Conservation (phyloP, 1,140 invertebrate genomes). For the Drosophila nebulosa region DNA sequence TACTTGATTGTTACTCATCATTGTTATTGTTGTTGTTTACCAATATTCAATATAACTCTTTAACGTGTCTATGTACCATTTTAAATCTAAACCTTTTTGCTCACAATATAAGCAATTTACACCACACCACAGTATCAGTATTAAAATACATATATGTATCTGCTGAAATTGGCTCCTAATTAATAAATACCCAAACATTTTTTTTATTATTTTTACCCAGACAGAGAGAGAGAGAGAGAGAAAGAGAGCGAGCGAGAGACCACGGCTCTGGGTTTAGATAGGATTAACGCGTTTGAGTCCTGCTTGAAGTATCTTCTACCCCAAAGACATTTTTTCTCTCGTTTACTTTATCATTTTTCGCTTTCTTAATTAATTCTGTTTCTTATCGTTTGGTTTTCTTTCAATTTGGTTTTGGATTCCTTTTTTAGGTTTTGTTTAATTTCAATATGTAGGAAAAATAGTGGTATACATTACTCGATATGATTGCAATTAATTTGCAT, state of each 20-base stretch:
- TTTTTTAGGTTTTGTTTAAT: constrained; percentile 16
- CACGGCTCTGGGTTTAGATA: background rate
- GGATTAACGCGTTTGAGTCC: background rate
- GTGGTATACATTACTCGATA: constrained; percentile 78
- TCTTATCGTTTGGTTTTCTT: constrained; percentile 18
- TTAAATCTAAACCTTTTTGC: background rate
- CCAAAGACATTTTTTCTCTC: background rate
- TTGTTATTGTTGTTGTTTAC: background rate
- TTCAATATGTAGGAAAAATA: constrained; percentile 71
- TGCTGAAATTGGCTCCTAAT: background rate
- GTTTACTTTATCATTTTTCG: background rate
- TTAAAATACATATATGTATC: background rate
- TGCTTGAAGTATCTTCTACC: background rate
- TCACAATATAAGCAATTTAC: background rate
- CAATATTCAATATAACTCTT: background rate
- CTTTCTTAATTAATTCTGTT: background rate
- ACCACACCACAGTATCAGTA: background rate
- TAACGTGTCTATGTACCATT: background rate
- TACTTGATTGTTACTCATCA: background rate
- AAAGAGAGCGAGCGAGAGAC: background rate
- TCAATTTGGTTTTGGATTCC: background rate
- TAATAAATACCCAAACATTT: background rate
- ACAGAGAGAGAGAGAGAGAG: background rate
- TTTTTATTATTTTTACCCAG: background rate
- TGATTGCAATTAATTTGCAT: constrained; percentile 67